These are phyloP conservation scores for Eupithecia centaureata DNA, from an alignment of 2,888 invertebrate species.

Conservation along the genomic window DNA sequence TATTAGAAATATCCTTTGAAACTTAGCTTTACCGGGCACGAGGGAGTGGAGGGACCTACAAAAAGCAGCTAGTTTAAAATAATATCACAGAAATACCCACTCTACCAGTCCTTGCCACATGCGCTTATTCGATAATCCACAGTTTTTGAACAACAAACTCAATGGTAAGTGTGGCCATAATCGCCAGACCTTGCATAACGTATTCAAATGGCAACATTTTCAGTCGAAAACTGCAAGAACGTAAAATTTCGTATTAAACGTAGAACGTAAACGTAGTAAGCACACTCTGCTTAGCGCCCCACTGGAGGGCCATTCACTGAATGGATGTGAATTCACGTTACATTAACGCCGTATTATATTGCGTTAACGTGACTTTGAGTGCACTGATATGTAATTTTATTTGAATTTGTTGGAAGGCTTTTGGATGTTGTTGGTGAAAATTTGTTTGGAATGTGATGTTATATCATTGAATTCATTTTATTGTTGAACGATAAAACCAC, in stretches of 20 bases:
- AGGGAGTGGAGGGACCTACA: background rate
- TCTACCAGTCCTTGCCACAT: background rate
- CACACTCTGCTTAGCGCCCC: background rate
- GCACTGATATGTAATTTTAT: conserved; percentile 10
- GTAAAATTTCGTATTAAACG: background rate
- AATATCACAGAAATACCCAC: background rate
- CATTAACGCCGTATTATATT: conserved; percentile 3
- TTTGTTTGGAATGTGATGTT: background rate
- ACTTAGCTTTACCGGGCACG: background rate
- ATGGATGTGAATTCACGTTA: conserved; percentile 1
- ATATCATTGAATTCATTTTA: background rate
- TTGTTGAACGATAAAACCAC: background rate
- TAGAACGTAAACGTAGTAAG: background rate
- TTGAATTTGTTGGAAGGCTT: conserved; percentile 1
- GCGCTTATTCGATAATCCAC: background rate
- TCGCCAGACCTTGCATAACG: background rate
- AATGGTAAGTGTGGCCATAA: background rate
- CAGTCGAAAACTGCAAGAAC: conserved; percentile 6
- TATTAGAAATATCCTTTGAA: background rate
- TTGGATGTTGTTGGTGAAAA: background rate
- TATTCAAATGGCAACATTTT: conserved; percentile 8
- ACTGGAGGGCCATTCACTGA: background rate
- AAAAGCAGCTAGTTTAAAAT: background rate
- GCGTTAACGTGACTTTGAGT: conserved; percentile 11
- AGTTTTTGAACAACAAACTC: background rate